These are phyloP conservation scores for Distichodus sexfasciatus DNA, from an alignment of 2,797 vertebrate genomes.

Conservation along the genomic window DNA sequence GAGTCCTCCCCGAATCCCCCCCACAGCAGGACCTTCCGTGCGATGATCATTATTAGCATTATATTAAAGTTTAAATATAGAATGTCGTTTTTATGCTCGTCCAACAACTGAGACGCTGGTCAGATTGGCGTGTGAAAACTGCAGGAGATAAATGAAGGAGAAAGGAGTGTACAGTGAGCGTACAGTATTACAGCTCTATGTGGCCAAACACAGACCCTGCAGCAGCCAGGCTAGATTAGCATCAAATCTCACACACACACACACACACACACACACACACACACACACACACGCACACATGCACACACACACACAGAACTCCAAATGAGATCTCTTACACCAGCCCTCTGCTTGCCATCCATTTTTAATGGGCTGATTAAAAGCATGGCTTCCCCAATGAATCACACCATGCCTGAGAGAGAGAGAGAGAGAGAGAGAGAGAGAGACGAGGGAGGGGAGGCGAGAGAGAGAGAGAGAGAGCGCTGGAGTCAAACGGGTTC, in stretches of 20 bases:
- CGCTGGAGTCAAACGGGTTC: slow-evolving; percentile 48
- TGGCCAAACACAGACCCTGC: slow-evolving; percentile 28
- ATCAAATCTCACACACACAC: slow-evolving; percentile 33
- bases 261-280: slow-evolving; percentile 15
- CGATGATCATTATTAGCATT: too few relatives aligned
- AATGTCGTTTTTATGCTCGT: too few relatives aligned
- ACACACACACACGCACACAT: slow-evolving; percentile 27
- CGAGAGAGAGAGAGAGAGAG: slow-evolving; percentile 20
- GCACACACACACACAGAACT: slow-evolving; percentile 30
- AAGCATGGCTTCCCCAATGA: slow-evolving; percentile 57
- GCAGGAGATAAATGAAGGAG: neutral
- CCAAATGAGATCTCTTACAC: slow-evolving; percentile 56
- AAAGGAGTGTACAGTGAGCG: neutral
- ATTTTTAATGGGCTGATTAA: slow-evolving; percentile 57
- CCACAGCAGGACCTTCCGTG: too few relatives aligned
- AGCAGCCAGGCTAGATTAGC: slow-evolving; percentile 41
- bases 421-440: slow-evolving; percentile 41
- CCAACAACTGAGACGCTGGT: neutral
- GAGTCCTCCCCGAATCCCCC: neutral
- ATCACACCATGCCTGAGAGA: slow-evolving; percentile 47
- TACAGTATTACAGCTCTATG: neutral
- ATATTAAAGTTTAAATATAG: too few relatives aligned
- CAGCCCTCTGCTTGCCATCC: slow-evolving; percentile 55
- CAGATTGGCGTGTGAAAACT: neutral
- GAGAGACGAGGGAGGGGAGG: slow-evolving; percentile 33